Evolutionary conservation across 2,113 vertebrate species (phyloP), one percentile per base, ranked within the genome.

Genomic region (Elanoides forficatus): DNA sequence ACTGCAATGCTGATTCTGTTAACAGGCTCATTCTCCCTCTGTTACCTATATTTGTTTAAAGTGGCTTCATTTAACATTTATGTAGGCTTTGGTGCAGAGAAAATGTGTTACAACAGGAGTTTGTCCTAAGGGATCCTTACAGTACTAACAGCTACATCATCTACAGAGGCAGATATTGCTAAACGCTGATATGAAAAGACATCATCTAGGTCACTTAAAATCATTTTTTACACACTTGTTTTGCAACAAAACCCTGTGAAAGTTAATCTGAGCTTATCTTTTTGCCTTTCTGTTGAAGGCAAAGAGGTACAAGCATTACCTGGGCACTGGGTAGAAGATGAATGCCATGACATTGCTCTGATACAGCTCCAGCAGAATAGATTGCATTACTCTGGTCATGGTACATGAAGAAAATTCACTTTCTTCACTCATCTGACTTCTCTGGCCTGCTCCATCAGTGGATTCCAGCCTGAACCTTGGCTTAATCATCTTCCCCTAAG

Each of bases 11-110:
- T 96, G 95, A 92, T 93, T 92, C 63, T 78, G 47, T 86, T 97
- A 97, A 92, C 78, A 90, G 94, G 79, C 91, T 96, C 96, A 96
- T 97, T 96, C 81, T 93, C 45, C 66, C 65, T 95, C 88, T 80
- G 83, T 96, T 96, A 92, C 95, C 78, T 96, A 26, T 88, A 96
- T 97, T 97, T 97, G 88, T 93, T 96, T 97, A 96, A 97, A 97
- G 92, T 85, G 62, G 58, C 92, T 95, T 97, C 93, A 97, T 97
- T 97, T 97, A 97, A 94, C 95, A 96, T 97, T 97, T 97, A 96
- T 97, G 93, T 92, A 95, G 95, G 90, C 78, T 95, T 93, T 96
- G 96, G 92, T 97, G 86, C 88, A 94, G 92, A 86, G 86, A 95
- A 95, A 96, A 96, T 96, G 65, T 58, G 63, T 82, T 97, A 59